Evolutionary conservation across 1,140 invertebrate genomes (phyloP), one percentile per base, ranked within the genome.

Genomic region (Trypoxylus dichotomus): DNA sequence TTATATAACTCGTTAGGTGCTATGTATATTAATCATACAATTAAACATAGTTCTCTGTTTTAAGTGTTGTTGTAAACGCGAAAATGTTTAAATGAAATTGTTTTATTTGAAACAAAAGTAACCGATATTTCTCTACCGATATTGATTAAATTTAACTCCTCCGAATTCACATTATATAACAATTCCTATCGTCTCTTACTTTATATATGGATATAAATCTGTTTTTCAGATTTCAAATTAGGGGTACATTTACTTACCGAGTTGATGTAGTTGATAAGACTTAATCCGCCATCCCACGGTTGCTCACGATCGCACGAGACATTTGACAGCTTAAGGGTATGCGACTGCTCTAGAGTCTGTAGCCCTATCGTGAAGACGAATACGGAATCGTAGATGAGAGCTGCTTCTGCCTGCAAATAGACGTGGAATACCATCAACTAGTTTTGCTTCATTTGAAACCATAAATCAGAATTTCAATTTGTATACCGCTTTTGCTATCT

Each of bases 261-360:
- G 86, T 93, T 93, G 80, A 93, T 92, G 86, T 94, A 95, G 86
- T 96, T 95, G 81, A 94, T 91, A 58, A 95, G 90, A 79, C 92
- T 93, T 54, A 93, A 90, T n/a, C 94, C 94, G 41, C 93, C 92
- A 54, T 91, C 89, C 94, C 94, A 95, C 0, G 93, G 91, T 78
- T 90, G 88, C 84, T 94, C 92, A 25, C 90, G 88, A 81, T 93
- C 91, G 82, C 93, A 94, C 43, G 92, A 93, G 25, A 93, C 88
- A 84, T 94, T 94, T 3, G 91, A 88, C 21, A 91, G 87, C 47
- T 89, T 88, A 32, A 93, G 85, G 19, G 88, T 87, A 78, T 92
- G 90, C 25, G 90, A 91, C 78, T 91, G 90, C 83, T 91, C 91
- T 74, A 93, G 84, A 15, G 90, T 91, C 82, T 92, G 89, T 47